Percentiles rank a stretch among this genome's conserved stretches.
These are phyloP conservation scores for Cygnus buccinator DNA, from an alignment of 2,113 vertebrate species.

Conservation along the genomic window DNA sequence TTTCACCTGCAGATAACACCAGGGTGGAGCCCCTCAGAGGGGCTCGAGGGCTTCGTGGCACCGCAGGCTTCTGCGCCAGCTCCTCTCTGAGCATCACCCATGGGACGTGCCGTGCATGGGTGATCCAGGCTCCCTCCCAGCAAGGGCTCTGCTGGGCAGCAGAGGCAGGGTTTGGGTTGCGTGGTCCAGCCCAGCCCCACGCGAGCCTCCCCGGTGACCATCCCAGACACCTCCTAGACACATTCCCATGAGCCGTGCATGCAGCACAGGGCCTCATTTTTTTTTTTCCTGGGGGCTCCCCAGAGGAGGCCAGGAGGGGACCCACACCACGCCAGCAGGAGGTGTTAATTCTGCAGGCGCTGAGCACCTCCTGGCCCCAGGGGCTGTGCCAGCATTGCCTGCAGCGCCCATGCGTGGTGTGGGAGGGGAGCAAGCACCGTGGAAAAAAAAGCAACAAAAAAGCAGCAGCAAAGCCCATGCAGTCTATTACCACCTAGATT, in stretches of 20 bases:
- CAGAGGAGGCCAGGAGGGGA: neutral
- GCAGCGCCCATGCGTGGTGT: too few species aligned
- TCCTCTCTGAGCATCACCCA: neutral
- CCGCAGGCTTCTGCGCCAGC: neutral
- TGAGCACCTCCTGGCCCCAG: accelerated
- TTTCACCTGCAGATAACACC: neutral
- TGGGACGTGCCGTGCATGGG: neutral
- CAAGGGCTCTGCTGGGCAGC: neutral
- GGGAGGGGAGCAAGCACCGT: neutral
- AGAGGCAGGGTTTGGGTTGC: neutral
- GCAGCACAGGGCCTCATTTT: neutral
- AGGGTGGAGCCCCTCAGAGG: neutral
- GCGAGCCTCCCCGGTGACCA: accelerated
- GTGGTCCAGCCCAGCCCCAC: accelerated
- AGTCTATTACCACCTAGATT: neutral
- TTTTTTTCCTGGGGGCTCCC: too few species aligned
- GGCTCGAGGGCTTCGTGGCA: neutral
- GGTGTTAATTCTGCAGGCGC: neutral
- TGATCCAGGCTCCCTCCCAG: neutral
- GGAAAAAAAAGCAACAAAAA: neutral
- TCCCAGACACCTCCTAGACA: neutral
- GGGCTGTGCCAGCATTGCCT: neutral
- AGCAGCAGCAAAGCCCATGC: neutral
- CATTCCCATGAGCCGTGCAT: accelerated
- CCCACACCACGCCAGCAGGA: neutral